phyloP scores from a whole-genome alignment of 2,797 vertebrate species.

The Diplodus sargus region DNA sequence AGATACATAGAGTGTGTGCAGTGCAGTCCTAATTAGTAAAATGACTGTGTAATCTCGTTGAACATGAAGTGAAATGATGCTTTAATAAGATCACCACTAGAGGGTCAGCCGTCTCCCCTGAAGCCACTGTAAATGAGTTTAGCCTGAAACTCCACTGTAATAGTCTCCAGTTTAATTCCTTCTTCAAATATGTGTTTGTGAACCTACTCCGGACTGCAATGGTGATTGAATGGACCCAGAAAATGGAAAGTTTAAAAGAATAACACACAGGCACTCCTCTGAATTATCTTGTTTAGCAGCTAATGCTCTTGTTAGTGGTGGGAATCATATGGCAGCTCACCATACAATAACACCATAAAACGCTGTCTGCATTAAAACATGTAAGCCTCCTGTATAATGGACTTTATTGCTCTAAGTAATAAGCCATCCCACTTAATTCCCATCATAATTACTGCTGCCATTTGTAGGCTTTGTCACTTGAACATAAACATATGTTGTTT shows the following conservation, averaged over 20 bases:
- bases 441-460: not conserved
- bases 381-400: not conserved
- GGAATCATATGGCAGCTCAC: not conserved
- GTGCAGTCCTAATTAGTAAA: slow-evolving; percentile 28
- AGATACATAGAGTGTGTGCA: not conserved
- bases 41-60: slow-evolving; percentile 34
- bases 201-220: not conserved
- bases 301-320: not conserved
- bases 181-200: not conserved
- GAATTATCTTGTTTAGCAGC: slow-evolving; percentile 1
- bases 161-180: slow-evolving; percentile 2
- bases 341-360: not conserved
- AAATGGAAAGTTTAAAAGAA: not conserved
- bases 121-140: slow-evolving; percentile 30
- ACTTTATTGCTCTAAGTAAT: not conserved
- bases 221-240: not conserved
- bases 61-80: slow-evolving; percentile 35
- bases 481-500: not conserved
- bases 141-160: slow-evolving; percentile 11
- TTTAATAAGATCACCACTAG: slow-evolving; percentile 32
- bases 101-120: slow-evolving; percentile 27
- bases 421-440: no score
- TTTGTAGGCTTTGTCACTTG: not conserved
- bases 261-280: not conserved
- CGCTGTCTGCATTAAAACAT: not conserved